Evolutionary conservation across 2,113 vertebrate species (phyloP).

Genomic region (Lepus europaeus): DNA sequence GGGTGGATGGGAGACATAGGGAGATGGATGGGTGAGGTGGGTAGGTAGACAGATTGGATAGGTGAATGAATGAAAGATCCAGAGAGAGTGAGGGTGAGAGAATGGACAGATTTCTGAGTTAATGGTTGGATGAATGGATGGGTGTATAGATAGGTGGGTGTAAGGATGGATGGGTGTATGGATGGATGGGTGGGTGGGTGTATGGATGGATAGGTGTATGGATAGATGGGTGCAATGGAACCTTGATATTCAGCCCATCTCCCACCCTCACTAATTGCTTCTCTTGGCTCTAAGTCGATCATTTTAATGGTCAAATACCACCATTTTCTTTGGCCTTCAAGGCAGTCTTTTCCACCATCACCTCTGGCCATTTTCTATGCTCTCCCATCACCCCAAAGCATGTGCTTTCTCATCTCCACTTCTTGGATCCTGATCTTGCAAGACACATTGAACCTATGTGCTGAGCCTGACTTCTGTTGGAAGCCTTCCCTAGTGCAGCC

Average conservation of each 20-base stretch:
- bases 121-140: fast-evolving
- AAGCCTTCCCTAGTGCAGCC: neutral
- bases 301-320: neutral
- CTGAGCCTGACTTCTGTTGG: neutral
- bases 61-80: neutral
- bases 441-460: neutral
- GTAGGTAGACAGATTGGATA: neutral
- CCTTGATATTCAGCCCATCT: neutral
- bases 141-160: fast-evolving
- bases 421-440: neutral
- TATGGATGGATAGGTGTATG: fast-evolving
- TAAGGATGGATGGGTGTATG: too few species aligned
- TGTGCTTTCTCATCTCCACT: neutral
- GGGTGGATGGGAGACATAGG: too few species aligned
- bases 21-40: neutral
- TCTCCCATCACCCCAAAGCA: neutral
- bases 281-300: neutral
- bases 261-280: neutral
- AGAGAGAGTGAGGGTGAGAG: fast-evolving
- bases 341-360: neutral
- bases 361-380: neutral
- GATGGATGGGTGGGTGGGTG: too few species aligned
- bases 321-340: neutral
- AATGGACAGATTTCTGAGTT: fast-evolving
- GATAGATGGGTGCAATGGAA: too few species aligned